Percentiles rank a stretch among this genome's conserved stretches.
Conservation (phyloP, 2,888 invertebrate species). For the Bombylius major region DNA sequence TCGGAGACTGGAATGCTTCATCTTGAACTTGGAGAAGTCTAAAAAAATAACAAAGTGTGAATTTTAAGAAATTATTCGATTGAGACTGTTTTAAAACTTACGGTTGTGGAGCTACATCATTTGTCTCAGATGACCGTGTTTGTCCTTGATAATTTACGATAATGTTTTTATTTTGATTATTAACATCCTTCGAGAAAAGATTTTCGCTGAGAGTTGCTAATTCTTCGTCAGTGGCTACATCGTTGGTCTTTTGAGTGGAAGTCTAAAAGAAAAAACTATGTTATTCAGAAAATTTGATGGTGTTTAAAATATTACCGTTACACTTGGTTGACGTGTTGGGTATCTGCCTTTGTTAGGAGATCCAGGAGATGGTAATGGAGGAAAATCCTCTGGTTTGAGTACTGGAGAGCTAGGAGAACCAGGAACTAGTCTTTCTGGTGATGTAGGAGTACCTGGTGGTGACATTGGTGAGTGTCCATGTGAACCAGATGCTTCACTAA, state of each 20-base stretch:
- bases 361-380: conserved; percentile 9
- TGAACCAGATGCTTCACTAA: not conserved
- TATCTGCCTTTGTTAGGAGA: conserved; percentile 10
- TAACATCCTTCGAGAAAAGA: conserved; percentile 55
- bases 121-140: conserved; percentile 53
- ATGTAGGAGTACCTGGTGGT: conserved; percentile 11
- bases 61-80: not conserved
- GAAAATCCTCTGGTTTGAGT: conserved; percentile 7
- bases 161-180: conserved; percentile 59
- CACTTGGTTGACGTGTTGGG: conserved; percentile 11
- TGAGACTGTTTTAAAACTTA: conserved; percentile 36
- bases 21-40: conserved; percentile 55
- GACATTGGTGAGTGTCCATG: conserved; percentile 10
- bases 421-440: conserved; percentile 9
- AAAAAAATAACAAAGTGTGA: conserved; percentile 19
- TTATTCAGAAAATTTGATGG: not conserved
- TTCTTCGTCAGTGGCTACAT: conserved; percentile 47
- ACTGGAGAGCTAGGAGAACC: conserved; percentile 6
- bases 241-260: not conserved
- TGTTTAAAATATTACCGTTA: not conserved
- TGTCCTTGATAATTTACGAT: conserved; percentile 61
- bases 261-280: not conserved
- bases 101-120: conserved; percentile 64
- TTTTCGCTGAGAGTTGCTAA: conserved; percentile 57
- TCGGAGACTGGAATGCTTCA: conserved; percentile 44